Conservation (phyloP, 64 coral and sea anemone genomes). For the Montipora sp. region DNA sequence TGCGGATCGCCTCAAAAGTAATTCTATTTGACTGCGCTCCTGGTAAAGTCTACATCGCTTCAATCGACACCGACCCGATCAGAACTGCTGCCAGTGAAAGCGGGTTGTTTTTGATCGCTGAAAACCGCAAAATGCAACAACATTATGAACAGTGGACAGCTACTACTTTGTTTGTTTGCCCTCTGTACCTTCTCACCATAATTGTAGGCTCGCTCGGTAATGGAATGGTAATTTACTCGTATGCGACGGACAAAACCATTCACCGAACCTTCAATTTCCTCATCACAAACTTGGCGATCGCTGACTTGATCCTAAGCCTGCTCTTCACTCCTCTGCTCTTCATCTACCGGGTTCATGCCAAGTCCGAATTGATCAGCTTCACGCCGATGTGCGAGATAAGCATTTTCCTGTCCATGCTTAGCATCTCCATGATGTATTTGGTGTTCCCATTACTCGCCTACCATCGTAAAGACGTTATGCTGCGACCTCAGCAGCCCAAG, state of each 20-base stretch:
- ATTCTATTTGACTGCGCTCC: no score
- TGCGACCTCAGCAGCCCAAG: slow-evolving; percentile 62
- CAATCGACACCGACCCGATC: no score
- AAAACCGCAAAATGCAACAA: background rate
- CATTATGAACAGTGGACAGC: slow-evolving; percentile 76
- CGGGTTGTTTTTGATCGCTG: background rate
- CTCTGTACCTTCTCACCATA: slow-evolving; percentile 77
- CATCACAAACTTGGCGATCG: slow-evolving; percentile 85
- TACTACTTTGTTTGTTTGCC: slow-evolving; percentile 76
- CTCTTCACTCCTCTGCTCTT: slow-evolving; percentile 94
- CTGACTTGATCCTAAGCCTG: slow-evolving; percentile 82
- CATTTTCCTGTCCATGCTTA: slow-evolving; percentile 85
- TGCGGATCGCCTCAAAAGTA: no score
- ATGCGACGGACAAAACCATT: slow-evolving; percentile 56
- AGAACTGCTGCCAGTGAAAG: background rate
- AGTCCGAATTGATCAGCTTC: slow-evolving; percentile 65
- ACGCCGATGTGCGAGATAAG: slow-evolving; percentile 85
- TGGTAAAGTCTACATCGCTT: no score
- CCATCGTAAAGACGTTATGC: slow-evolving; percentile 82
- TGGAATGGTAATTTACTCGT: slow-evolving; percentile 73
- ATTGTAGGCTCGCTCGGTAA: slow-evolving; percentile 83
- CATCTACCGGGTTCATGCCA: slow-evolving; percentile 83
- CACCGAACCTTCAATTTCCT: slow-evolving; percentile 79
- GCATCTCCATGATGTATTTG: slow-evolving; percentile 87
- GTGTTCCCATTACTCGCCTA: slow-evolving; percentile 88